Conservation (phyloP, 2,888 invertebrate species). For the Pterostichus niger region DNA sequence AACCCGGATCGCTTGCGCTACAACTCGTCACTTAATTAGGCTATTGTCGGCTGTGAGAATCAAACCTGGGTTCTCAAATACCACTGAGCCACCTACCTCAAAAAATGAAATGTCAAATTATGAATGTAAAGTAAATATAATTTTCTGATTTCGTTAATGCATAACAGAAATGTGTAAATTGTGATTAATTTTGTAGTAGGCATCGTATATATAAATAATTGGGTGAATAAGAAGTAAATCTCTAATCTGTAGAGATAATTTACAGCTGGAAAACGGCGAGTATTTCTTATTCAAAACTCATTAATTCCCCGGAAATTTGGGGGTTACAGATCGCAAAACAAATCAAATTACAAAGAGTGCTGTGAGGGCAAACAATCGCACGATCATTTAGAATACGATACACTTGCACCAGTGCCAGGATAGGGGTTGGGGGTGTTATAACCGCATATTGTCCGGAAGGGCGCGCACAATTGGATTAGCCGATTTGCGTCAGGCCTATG, state of each 20-base stretch:
- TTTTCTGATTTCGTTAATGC: no score
- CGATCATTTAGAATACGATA: slow-evolving; percentile 45
- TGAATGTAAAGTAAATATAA: no score
- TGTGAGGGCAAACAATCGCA: slow-evolving; percentile 61
- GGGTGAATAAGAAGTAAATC: slow-evolving; percentile 38
- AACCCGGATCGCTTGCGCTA: no score
- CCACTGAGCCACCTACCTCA: no score
- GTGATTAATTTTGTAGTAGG: no score
- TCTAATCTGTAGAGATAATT: neutral
- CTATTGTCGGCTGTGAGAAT: no score
- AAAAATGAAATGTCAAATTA: no score
- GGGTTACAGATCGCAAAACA: slow-evolving; percentile 47
- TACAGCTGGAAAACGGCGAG: neutral
- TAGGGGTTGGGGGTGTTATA: slow-evolving; percentile 24
- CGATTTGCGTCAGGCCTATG: slow-evolving; percentile 78
- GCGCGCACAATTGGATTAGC: slow-evolving; percentile 76
- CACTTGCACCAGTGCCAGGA: no score
- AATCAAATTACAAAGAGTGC: slow-evolving; percentile 60
- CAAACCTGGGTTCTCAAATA: no score
- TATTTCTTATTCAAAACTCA: slow-evolving; percentile 52
- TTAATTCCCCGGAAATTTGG: slow-evolving; percentile 46
- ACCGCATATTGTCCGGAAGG: slow-evolving; percentile 65
- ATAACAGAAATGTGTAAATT: no score
- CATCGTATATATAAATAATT: neutral
- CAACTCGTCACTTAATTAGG: no score